Conservation (phyloP, 2,797 vertebrate species). For the Falco concolor region DNA sequence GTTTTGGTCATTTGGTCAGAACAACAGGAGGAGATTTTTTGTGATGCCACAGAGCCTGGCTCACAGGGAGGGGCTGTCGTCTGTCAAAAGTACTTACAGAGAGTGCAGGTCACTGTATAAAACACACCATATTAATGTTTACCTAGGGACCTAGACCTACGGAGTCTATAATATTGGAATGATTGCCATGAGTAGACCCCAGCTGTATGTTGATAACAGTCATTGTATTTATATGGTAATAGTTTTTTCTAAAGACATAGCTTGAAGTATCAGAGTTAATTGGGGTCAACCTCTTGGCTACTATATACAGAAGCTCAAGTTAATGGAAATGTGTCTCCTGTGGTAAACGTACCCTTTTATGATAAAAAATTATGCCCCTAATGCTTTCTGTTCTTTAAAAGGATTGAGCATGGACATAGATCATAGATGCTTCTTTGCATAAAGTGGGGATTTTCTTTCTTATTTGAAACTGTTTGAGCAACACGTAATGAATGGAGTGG, state of each 20-base stretch:
- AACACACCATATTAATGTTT: not conserved
- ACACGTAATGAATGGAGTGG: not conserved
- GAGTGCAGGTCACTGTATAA: not conserved
- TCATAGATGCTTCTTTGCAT: not conserved
- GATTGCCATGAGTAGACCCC: not conserved
- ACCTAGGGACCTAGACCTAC: not conserved
- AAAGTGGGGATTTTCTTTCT: not conserved
- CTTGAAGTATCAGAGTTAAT: constrained; percentile 9
- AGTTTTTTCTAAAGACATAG: not conserved
- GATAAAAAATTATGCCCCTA: not conserved
- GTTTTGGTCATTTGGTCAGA: not conserved
- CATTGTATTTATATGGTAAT: not conserved
- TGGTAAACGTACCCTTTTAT: not conserved
- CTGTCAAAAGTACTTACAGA: not conserved
- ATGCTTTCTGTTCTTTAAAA: not conserved
- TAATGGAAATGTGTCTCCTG: not conserved
- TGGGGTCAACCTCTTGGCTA: not conserved
- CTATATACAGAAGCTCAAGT: not conserved
- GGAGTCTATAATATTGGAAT: not conserved
- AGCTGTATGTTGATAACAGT: not conserved
- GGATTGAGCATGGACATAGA: not conserved
- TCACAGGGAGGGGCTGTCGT: not conserved
- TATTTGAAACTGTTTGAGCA: not conserved
- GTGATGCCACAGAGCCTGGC: not conserved
- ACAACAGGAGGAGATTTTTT: not conserved